Percentiles rank a stretch among this genome's conserved stretches.
These are phyloP conservation scores for Pocillopora grandis DNA, from an alignment of 92 coral and sea anemone species.

Conservation along the genomic window DNA sequence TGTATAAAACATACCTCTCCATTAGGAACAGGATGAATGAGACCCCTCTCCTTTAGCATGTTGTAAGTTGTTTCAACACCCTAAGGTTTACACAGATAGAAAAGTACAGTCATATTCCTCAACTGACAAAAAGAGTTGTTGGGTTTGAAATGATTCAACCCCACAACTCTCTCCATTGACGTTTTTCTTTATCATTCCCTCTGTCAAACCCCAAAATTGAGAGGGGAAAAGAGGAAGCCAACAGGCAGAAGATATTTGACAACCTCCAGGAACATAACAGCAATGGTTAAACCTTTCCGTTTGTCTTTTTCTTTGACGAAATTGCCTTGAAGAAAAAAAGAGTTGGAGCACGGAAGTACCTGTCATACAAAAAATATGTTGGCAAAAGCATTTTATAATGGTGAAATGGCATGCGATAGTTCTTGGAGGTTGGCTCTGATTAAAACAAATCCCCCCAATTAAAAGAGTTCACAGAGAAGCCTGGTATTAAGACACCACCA, in stretches of 20 bases:
- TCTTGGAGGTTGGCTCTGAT: too few species aligned
- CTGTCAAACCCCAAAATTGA: neutral
- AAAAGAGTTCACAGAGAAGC: too few species aligned
- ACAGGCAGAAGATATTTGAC: neutral
- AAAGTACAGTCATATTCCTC: neutral
- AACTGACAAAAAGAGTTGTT: neutral
- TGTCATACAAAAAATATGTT: too few species aligned
- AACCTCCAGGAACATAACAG: too few species aligned
- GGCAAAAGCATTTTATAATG: too few species aligned
- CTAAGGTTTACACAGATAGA: slow-evolving; percentile 32
- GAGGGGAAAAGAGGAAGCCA: neutral
- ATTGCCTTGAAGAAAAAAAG: neutral
- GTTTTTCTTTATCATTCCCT: neutral
- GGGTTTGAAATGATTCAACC: too few species aligned
- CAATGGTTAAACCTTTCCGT: neutral
- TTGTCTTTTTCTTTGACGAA: neutral
- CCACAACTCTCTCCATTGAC: too few species aligned
- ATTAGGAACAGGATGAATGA: slow-evolving; percentile 66
- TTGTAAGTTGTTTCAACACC: slow-evolving; percentile 82
- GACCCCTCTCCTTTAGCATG: slow-evolving; percentile 68
- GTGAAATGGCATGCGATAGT: too few species aligned
- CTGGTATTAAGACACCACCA: too few species aligned
- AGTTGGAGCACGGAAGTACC: neutral
- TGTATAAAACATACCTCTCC: slow-evolving; percentile 75
- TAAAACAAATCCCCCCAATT: too few species aligned